phyloP scores from a whole-genome alignment of 2,888 invertebrate genomes.

The Drosophila demipolita region DNA sequence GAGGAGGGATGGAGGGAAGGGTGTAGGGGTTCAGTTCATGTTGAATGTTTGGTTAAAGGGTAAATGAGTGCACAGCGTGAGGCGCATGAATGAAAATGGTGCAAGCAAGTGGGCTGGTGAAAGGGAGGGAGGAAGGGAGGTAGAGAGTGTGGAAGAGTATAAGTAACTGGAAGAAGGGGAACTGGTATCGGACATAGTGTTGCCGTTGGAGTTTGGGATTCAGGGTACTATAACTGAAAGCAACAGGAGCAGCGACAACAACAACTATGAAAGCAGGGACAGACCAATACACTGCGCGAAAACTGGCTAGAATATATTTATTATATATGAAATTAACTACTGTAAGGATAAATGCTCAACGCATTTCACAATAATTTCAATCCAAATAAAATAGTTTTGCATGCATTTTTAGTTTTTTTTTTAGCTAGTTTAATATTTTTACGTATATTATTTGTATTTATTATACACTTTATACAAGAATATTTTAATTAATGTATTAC shows the following conservation, averaged over 20 bases:
- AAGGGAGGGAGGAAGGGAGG: background rate
- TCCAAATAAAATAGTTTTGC: too few relatives aligned
- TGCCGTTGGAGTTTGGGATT: constrained; percentile 23
- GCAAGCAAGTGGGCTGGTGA: background rate
- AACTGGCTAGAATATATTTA: constrained; percentile 1
- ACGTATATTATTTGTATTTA: background rate
- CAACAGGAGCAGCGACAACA: constrained; percentile 34
- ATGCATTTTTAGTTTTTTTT: too few relatives aligned
- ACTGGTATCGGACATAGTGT: constrained; percentile 6
- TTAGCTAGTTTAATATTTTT: background rate
- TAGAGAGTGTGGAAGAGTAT: background rate
- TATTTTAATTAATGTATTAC: background rate
- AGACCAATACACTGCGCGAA: constrained; percentile 44
- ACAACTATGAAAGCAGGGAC: constrained; percentile 31
- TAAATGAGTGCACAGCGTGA: constrained; percentile 77
- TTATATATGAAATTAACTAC: background rate
- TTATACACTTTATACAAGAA: background rate
- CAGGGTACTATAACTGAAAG: constrained; percentile 56
- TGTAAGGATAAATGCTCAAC: too few relatives aligned
- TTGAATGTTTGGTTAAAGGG: constrained; percentile 75
- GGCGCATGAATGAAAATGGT: constrained; percentile 62
- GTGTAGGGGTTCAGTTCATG: constrained; percentile 29
- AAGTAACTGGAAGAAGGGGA: background rate
- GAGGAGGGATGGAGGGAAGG: background rate
- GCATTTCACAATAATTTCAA: too few relatives aligned